Percentiles rank a stretch among this genome's conserved stretches.
Conservation (phyloP, 2,113 vertebrate species). For the Tragelaphus imberbis region DNA sequence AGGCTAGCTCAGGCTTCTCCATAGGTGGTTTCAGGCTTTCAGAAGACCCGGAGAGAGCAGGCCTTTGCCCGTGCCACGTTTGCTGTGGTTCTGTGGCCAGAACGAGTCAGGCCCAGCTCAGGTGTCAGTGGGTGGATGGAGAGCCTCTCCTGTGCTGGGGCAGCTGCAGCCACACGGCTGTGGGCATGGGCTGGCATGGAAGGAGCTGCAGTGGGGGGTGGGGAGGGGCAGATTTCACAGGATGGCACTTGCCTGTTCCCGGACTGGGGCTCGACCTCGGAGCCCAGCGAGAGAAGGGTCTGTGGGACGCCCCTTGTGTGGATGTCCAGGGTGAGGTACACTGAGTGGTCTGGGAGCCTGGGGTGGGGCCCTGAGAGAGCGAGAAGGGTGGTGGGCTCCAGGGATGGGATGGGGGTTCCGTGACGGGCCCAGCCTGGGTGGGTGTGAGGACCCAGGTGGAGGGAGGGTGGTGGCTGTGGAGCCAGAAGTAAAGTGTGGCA, state of each 20-base stretch:
- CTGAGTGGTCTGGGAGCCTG: not conserved
- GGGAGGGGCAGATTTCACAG: not conserved
- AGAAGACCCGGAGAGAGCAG: not conserved
- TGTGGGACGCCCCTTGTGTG: not conserved
- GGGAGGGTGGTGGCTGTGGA: not conserved
- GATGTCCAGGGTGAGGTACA: not conserved
- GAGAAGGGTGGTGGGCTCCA: not conserved
- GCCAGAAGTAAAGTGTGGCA: not conserved
- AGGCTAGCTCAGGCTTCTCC: not conserved
- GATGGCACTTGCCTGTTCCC: not conserved
- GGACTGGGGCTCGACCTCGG: rapidly evolving
- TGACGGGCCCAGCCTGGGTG: rapidly evolving
- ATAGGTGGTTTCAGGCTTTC: not conserved
- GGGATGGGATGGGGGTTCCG: too few species aligned
- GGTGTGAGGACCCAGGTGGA: not conserved
- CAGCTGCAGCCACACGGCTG: not conserved
- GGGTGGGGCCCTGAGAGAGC: not conserved
- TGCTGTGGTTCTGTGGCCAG: not conserved
- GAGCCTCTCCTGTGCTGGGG: too few species aligned
- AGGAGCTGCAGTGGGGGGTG: not conserved
- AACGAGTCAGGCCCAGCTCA: not conserved
- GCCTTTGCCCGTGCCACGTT: not conserved
- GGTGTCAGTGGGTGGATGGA: not conserved
- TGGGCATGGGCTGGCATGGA: not conserved
- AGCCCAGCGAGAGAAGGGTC: not conserved